phyloP scores from a whole-genome alignment of 2,113 vertebrate species.

The Oostethus manadensis region DNA sequence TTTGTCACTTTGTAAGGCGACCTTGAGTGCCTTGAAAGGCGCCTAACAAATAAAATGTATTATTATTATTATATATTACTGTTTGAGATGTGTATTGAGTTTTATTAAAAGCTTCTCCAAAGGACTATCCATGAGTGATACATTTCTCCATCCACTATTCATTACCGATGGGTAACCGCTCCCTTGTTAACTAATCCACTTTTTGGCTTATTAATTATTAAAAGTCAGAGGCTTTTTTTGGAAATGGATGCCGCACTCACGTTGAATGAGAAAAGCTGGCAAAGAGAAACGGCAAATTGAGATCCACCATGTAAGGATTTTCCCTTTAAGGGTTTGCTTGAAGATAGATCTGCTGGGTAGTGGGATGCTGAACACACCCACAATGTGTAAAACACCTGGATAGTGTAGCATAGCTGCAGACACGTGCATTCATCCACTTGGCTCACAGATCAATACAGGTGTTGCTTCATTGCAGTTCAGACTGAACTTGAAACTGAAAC shows the following conservation, averaged over 20 bases:
- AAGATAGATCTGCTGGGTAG: constrained; percentile 19
- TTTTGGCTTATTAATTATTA: constrained; percentile 41
- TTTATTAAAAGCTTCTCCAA: constrained; percentile 50
- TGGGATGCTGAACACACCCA: constrained; percentile 11
- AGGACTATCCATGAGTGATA: constrained; percentile 43
- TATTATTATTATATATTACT: too few species aligned
- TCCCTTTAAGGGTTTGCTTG: constrained; percentile 29
- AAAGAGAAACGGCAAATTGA: constrained; percentile 15
- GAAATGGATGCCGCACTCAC: constrained; percentile 36
- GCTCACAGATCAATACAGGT: constrained; percentile 44
- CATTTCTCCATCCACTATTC: constrained; percentile 36
- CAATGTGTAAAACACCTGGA: constrained; percentile 41
- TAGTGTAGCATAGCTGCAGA: constrained; percentile 20
- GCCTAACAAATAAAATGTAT: too few species aligned
- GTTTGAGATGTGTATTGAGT: constrained; percentile 44
- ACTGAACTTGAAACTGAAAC: too few species aligned
- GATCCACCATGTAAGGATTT: constrained; percentile 18
- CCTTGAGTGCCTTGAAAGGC: too few species aligned
- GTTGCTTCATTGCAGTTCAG: constrained; percentile 26
- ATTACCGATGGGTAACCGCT: constrained; percentile 35
- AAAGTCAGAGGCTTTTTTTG: constrained; percentile 27
- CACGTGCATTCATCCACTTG: constrained; percentile 28
- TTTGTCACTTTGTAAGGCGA: too few species aligned
- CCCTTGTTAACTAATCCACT: constrained; percentile 55
- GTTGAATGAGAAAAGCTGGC: constrained; percentile 43